Evolutionary conservation across 2,888 invertebrate genomes (phyloP).

Genomic region (Apotomis capreana): DNA sequence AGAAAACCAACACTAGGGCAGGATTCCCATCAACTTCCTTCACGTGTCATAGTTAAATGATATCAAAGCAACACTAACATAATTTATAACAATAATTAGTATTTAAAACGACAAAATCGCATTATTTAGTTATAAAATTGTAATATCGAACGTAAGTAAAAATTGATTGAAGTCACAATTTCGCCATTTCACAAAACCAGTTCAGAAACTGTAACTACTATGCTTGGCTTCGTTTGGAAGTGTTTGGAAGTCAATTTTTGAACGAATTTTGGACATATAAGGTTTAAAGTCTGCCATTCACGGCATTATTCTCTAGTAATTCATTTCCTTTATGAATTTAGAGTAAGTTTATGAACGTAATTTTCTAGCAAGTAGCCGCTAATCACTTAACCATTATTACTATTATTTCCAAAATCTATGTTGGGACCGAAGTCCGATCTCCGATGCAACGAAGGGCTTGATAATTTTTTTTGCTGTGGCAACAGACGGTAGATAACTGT

Average conservation of each 20-base stretch:
- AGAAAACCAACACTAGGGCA: conserved; percentile 60
- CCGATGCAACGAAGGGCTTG: no score
- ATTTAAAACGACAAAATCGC: conserved; percentile 55
- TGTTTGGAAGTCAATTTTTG: no score
- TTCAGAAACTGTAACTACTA: conserved; percentile 48
- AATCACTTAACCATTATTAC: no score
- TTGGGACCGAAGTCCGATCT: no score
- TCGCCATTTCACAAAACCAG: conserved; percentile 77
- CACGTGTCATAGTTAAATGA: conserved; percentile 55
- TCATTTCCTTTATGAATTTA: no score
- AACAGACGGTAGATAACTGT: neutral
- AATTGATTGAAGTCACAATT: conserved; percentile 71
- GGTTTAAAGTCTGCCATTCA: neutral
- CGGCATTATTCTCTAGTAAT: no score
- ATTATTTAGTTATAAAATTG: conserved; percentile 62
- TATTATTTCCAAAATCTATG: no score
- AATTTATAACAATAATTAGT: conserved; percentile 52
- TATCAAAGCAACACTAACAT: conserved; percentile 53
- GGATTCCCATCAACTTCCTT: conserved; percentile 61
- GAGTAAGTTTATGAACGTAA: no score
- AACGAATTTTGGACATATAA: conserved; percentile 7
- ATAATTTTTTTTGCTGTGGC: no score
- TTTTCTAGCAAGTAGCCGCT: no score
- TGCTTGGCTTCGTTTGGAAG: conserved; percentile 15
- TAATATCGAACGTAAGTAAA: conserved; percentile 61